These are phyloP conservation scores for Nomia melanderi DNA, from an alignment of 1,140 invertebrate genomes.

Conservation along the genomic window DNA sequence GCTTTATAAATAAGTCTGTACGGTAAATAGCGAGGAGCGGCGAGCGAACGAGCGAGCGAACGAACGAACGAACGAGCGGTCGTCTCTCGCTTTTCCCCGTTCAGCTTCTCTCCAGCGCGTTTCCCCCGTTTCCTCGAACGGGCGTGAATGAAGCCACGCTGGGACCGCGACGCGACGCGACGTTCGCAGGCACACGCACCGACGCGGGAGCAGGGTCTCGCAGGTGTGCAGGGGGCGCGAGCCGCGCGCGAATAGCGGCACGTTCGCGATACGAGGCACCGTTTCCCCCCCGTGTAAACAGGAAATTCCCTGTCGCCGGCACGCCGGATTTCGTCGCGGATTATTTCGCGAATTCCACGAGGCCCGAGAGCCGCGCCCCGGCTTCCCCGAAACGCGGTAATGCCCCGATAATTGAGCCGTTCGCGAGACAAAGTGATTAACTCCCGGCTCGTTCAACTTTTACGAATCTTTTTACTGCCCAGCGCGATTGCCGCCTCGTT, in stretches of 20 bases:
- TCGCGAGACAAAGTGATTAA: too few relatives aligned
- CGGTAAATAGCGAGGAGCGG: slow-evolving; percentile 7
- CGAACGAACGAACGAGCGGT: slow-evolving; percentile 21
- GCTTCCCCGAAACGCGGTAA: background rate
- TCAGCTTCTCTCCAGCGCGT: slow-evolving; percentile 16
- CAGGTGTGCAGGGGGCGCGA: background rate
- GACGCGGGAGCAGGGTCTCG: background rate
- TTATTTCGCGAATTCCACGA: background rate
- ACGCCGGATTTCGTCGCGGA: slow-evolving; percentile 3
- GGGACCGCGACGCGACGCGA: slow-evolving; percentile 2
- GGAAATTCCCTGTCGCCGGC: slow-evolving; percentile 26
- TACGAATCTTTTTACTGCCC: too few relatives aligned
- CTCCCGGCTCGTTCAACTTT: too few relatives aligned
- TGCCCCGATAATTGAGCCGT: too few relatives aligned
- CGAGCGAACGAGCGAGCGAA: background rate
- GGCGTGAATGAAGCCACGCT: slow-evolving; percentile 40
- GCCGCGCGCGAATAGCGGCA: slow-evolving; percentile 33
- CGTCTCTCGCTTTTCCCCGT: background rate
- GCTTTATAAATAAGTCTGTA: slow-evolving; percentile 38
- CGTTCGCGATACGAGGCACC: slow-evolving; percentile 31
- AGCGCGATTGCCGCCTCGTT: too few relatives aligned
- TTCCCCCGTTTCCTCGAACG: slow-evolving; percentile 29
- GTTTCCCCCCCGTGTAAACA: slow-evolving; percentile 17
- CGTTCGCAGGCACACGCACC: background rate
- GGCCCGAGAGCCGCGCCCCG: background rate